phyloP scores from a whole-genome alignment of 2,888 invertebrate species.

The Ceriagrion tenellum region DNA sequence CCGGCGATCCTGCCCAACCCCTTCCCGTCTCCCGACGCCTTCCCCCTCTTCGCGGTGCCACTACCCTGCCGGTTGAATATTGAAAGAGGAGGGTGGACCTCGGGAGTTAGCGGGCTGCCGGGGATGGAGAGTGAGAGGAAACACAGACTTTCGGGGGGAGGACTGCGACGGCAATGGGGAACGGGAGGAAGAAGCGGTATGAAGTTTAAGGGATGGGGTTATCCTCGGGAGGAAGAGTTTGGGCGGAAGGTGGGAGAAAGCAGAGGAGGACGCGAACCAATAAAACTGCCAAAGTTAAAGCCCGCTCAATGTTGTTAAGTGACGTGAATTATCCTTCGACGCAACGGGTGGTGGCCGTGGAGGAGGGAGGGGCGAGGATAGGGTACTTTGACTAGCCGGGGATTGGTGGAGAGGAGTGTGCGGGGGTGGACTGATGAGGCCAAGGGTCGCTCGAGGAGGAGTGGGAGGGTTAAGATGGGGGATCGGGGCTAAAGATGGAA shows the following conservation, averaged over 20 bases:
- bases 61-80: slow-evolving; percentile 54
- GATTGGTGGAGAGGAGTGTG: neutral
- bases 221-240: neutral
- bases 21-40: too few relatives aligned
- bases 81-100: slow-evolving; percentile 53
- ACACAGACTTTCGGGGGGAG: neutral
- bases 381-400: neutral
- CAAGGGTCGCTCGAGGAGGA: neutral
- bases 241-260: neutral
- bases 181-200: neutral
- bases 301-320: slow-evolving; percentile 79
- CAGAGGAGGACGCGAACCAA: slow-evolving; percentile 48
- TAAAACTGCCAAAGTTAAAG: slow-evolving; percentile 77
- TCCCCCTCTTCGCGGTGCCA: neutral
- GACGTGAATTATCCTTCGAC: slow-evolving; percentile 78
- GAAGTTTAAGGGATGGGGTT: neutral
- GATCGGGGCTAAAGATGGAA: neutral
- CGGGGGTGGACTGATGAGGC: neutral
- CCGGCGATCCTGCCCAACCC: too few relatives aligned
- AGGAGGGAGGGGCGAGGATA: neutral
- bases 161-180: neutral
- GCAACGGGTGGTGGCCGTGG: slow-evolving; percentile 71
- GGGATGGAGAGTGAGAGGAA: neutral
- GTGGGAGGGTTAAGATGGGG: too few relatives aligned
- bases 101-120: neutral